A percentile compares a stretch with the other conserved stretches of the same genome.
Evolutionary conservation across 2,888 invertebrate genomes (phyloP).

Genomic region (Watsonalla cultraria): DNA sequence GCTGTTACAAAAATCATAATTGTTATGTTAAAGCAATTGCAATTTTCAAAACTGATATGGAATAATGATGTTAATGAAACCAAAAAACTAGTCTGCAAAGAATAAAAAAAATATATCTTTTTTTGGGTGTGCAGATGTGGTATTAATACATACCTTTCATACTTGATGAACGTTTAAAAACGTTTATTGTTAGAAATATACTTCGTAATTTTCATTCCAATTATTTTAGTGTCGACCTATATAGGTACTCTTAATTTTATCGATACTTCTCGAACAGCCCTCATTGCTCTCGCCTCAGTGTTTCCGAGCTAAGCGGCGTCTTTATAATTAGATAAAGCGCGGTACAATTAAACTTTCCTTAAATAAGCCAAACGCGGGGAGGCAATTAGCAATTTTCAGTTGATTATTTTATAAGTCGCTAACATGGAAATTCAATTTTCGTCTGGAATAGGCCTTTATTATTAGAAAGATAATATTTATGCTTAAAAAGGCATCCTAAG

Average conservation of each 20-base stretch:
- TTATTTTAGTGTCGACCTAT: too few species aligned
- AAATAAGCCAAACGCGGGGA: slow-evolving; percentile 69
- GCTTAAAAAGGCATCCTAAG: neutral
- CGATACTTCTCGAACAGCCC: neutral
- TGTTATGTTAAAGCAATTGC: too few species aligned
- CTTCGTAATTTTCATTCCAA: too few species aligned
- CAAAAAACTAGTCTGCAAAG: too few species aligned
- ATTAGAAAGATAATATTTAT: neutral
- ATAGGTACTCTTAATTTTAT: slow-evolving; percentile 13
- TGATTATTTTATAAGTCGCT: slow-evolving; percentile 67
- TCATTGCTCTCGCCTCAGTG: neutral
- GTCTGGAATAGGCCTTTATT: neutral
- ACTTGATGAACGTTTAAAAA: too few species aligned
- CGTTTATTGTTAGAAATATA: too few species aligned
- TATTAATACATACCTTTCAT: too few species aligned
- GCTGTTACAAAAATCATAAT: too few species aligned
- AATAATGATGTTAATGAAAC: too few species aligned
- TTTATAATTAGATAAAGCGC: slow-evolving; percentile 75
- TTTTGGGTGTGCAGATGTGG: too few species aligned
- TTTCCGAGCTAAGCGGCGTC: slow-evolving; percentile 53
- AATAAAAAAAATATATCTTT: too few species aligned
- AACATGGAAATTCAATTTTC: slow-evolving; percentile 6
- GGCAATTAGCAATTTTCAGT: slow-evolving; percentile 67
- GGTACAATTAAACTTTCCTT: slow-evolving; percentile 74
- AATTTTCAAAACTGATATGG: too few species aligned